phyloP scores from a whole-genome alignment of 1,140 invertebrate species.

The Drosophila santomea region DNA sequence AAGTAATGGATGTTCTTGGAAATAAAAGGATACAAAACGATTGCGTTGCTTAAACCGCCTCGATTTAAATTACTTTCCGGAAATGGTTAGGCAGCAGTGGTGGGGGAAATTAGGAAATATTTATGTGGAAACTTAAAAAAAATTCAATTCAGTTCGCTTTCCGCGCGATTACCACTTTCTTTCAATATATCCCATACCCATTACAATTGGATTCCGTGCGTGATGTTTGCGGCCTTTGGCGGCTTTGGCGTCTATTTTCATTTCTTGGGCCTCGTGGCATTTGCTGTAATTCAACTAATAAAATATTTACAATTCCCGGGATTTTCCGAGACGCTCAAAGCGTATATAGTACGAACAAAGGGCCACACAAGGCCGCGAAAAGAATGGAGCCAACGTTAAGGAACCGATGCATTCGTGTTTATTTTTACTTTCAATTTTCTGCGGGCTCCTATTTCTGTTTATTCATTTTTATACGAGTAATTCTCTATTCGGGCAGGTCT shows the following conservation, averaged over 20 bases:
- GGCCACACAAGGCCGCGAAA: conserved; percentile 8
- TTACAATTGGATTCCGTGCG: conserved; percentile 32
- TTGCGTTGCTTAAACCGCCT: too few species aligned
- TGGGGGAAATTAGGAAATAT: conserved; percentile 1
- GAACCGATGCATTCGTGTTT: conserved; percentile 59
- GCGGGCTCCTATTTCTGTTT: conserved; percentile 16
- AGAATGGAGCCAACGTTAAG: conserved; percentile 25
- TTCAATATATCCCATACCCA: not conserved
- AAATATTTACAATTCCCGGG: conserved; percentile 59
- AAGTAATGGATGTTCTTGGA: too few species aligned
- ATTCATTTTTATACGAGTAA: conserved; percentile 21
- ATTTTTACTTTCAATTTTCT: conserved; percentile 65
- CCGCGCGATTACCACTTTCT: not conserved
- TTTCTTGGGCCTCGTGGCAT: conserved; percentile 30
- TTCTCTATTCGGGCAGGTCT: not conserved
- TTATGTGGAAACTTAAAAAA: conserved; percentile 1
- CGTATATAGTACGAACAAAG: conserved; percentile 31
- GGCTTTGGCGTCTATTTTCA: conserved; percentile 38
- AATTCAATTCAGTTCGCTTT: not conserved
- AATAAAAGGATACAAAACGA: not conserved
- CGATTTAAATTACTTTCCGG: too few species aligned
- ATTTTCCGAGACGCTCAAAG: conserved; percentile 10
- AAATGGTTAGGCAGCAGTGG: not conserved
- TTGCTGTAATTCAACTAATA: conserved; percentile 61
- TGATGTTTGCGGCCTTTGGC: conserved; percentile 52